Evolutionary conservation across 2,113 vertebrate species (phyloP).

Genomic region (Plecturocebus donacophilus): DNA sequence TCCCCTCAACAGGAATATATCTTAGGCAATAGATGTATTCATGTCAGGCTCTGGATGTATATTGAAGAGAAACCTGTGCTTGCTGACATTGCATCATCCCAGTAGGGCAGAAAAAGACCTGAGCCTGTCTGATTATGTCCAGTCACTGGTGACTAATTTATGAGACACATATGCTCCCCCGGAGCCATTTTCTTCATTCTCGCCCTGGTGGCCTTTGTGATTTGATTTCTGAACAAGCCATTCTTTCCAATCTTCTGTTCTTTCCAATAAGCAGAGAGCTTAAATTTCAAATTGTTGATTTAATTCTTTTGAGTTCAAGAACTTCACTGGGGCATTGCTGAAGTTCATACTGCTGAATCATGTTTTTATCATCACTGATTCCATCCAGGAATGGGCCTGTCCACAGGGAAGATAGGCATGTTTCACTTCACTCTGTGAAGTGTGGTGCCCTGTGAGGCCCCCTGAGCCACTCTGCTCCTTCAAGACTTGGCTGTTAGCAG

Average conservation of each 20-base stretch:
- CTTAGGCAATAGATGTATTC: background rate
- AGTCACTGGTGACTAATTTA: constrained; percentile 53
- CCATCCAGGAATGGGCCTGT: background rate
- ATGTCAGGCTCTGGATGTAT: background rate
- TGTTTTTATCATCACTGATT: background rate
- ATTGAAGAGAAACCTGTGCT: background rate
- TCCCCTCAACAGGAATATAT: background rate
- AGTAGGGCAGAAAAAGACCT: constrained; percentile 15
- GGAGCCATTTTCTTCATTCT: constrained; percentile 54
- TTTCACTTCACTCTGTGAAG: background rate
- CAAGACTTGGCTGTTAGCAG: accelerated
- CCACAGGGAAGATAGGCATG: background rate
- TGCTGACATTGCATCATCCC: constrained; percentile 5
- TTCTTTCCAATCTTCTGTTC: constrained; percentile 33
- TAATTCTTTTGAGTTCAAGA: constrained; percentile 52
- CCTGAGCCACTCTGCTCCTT: background rate
- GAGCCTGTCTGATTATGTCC: background rate
- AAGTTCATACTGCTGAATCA: background rate
- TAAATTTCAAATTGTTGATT: constrained; percentile 52
- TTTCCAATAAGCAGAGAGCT: constrained; percentile 59
- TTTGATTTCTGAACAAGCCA: constrained; percentile 57
- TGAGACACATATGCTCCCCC: background rate
- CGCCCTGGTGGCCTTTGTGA: constrained; percentile 46
- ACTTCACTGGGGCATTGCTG: background rate
- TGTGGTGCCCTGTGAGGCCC: background rate